Evolutionary conservation across 2,888 invertebrate genomes (phyloP), one percentile per base, ranked within the genome.

Genomic region (Conomelus anceps): DNA sequence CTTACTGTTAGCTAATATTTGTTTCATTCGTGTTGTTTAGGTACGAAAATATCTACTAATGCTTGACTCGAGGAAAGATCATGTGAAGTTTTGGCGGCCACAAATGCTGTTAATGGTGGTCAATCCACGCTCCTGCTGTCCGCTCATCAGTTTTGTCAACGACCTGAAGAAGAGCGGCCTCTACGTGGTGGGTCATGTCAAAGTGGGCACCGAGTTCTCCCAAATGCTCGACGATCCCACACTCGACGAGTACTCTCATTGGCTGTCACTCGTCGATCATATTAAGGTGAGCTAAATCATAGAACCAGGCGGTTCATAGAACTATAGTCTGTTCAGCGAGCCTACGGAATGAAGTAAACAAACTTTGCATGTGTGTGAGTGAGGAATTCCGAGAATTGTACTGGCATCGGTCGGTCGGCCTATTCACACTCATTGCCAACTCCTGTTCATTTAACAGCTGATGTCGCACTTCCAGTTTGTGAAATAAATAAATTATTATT

Each of bases 81-180:
- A 99, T 93, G 99, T 99, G 1, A 99, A 99, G 94, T 99, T 98
- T 94, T 99, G 99, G 99, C 94, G 99, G 1, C 99, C 99, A 0
- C 99, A 99, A 94, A 97, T 99, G 94, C 94, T 99, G 89, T 94
- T 99, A 1, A 94, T 99, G 93, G 97, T 99, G 0, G 96, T 98
- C 0, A 98, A 98, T 90, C 99, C 99, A 0, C 94, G 99, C 13
- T 97, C 98, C 9, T 95, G 96, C 17, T 97, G 98, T 92, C 98
- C 99, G 0, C 94, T 99, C 85, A 98, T 99, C 63, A 97, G 98
- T 93, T 99, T 99, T 93, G 98, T 99, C 20, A 99, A 99, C 92
- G 99, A 99, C 92, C 95, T 99, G 93, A 99, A 99, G 93, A 99
- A 99, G 93, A 97, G 97, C 84, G 97, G 97, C 0, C 94, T 98